Percentiles rank a stretch among this genome's conserved stretches.
Conservation (phyloP, 2,888 invertebrate genomes). For the Cataglyphis altisquamis region DNA sequence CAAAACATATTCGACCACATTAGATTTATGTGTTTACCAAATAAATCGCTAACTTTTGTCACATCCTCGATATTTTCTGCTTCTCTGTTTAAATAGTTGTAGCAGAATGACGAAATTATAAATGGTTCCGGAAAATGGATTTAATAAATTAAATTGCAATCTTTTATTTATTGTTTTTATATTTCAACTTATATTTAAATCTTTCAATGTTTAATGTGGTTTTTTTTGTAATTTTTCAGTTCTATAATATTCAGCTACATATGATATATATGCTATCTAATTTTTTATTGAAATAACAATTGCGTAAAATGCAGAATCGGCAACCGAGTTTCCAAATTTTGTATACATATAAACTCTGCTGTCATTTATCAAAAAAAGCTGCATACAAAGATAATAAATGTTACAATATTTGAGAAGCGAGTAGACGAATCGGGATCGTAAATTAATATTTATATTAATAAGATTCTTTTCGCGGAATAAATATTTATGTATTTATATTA, state of each 20-base stretch:
- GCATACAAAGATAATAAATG: constrained; percentile 26
- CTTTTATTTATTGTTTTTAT: background rate
- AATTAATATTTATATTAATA: constrained; percentile 47
- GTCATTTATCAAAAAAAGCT: constrained; percentile 32
- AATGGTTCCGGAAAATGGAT: background rate
- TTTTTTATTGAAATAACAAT: constrained; percentile 19
- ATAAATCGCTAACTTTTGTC: constrained; percentile 31
- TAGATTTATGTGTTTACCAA: constrained; percentile 53
- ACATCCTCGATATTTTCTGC: constrained; percentile 18
- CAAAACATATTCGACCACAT: constrained; percentile 27
- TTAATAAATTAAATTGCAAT: background rate
- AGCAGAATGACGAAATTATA: background rate
- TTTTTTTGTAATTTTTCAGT: background rate
- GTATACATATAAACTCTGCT: background rate
- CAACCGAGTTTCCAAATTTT: constrained; percentile 27
- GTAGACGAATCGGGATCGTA: background rate
- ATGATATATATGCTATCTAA: background rate
- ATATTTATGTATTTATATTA: constrained; percentile 16
- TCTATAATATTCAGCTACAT: background rate
- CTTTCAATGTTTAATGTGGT: constrained; percentile 4
- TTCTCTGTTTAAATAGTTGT: background rate
- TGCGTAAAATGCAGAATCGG: constrained; percentile 10
- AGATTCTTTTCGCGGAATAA: constrained; percentile 29
- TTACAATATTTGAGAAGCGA: constrained; percentile 14
- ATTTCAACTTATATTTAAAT: background rate